Evolutionary conservation across 1,140 invertebrate species (phyloP).

Genomic region (Tetramorium simillimum): DNA sequence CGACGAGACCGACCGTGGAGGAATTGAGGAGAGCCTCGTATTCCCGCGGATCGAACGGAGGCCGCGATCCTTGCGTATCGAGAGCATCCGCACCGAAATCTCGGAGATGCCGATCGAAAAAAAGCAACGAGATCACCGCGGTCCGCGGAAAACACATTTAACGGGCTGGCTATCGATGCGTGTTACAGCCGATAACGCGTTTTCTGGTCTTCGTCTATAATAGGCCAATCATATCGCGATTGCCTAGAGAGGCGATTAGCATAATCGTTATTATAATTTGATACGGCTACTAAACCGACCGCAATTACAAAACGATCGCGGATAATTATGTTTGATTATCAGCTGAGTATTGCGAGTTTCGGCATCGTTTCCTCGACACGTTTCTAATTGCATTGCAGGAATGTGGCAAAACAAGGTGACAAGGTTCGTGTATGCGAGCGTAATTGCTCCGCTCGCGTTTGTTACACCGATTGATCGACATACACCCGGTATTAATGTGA

Average conservation of each 20-base stretch:
- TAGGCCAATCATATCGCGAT: conserved; percentile 63
- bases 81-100: not conserved
- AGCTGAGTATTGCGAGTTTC: conserved; percentile 29
- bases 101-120: not conserved
- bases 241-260: conserved; percentile 60
- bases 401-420: conserved; percentile 32
- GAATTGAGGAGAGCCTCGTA: not conserved
- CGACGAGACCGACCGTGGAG: not conserved
- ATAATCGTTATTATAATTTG: conserved; percentile 67
- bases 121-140: not conserved
- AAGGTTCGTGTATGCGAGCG: conserved; percentile 1
- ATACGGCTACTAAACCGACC: conserved; percentile 43
- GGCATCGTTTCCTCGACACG: conserved; percentile 39
- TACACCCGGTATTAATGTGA: not conserved
- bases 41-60: not conserved
- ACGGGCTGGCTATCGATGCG: conserved; percentile 40
- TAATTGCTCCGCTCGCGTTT: conserved; percentile 10
- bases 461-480: conserved; percentile 9
- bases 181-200: conserved; percentile 28
- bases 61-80: not conserved
- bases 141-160: not conserved
- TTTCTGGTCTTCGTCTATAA: conserved; percentile 51
- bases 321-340: conserved; percentile 63
- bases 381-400: conserved; percentile 39
- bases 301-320: conserved; percentile 60